A percentile compares a stretch with the other conserved stretches of the same genome.
These are phyloP conservation scores for Bothrops jararaca DNA, from an alignment of 2,113 vertebrate genomes.

Conservation along the genomic window DNA sequence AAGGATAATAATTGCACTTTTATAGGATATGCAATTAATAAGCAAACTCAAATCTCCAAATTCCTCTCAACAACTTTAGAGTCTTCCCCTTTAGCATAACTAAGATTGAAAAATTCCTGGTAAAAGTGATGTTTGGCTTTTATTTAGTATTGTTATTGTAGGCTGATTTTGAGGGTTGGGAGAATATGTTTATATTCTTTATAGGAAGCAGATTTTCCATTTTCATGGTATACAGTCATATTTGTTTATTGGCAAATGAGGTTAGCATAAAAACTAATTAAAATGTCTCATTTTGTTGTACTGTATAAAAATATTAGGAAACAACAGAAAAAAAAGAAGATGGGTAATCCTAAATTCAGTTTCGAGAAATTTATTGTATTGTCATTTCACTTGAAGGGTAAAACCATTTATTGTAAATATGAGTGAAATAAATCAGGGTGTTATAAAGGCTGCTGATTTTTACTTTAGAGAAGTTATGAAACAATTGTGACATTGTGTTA, in stretches of 20 bases:
- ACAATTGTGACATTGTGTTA: conserved; percentile 4
- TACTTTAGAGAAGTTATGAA: neutral
- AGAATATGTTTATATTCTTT: neutral
- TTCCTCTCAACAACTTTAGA: conserved; percentile 42
- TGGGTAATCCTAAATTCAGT: neutral
- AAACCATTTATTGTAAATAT: neutral
- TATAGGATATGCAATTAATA: conserved; percentile 46
- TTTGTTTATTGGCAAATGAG: conserved; percentile 35
- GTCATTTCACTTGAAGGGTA: neutral
- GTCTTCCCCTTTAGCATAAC: conserved; percentile 20
- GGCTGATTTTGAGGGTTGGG: neutral
- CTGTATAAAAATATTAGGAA: conserved; percentile 8
- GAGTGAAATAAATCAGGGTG: neutral
- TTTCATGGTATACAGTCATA: conserved; percentile 19
- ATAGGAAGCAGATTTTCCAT: conserved; percentile 3
- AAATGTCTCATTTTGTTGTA: neutral
- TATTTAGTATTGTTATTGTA: conserved; percentile 23
- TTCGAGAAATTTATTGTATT: neutral
- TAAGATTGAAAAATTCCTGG: conserved; percentile 8
- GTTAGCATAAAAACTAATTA: conserved; percentile 10
- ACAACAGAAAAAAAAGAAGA: neutral
- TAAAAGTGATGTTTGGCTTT: neutral
- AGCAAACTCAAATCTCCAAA: conserved; percentile 45
- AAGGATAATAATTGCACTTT: conserved; percentile 64
- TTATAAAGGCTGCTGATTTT: conserved; percentile 15